Conservation (phyloP, 2,888 invertebrate species). For the Nomada fucata region DNA sequence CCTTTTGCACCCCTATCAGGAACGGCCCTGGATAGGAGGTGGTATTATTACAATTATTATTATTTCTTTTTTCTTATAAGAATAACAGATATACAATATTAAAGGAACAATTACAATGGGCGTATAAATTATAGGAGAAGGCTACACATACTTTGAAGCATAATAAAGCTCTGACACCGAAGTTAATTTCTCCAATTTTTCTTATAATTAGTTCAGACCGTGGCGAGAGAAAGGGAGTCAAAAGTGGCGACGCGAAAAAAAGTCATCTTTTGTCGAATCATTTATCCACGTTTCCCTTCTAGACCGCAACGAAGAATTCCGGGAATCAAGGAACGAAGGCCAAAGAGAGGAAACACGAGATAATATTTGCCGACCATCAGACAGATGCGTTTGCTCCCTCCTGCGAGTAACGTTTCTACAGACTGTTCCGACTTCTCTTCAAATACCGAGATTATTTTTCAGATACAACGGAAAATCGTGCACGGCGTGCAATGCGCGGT, state of each 20-base stretch:
- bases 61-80: too few species aligned
- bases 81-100: too few species aligned
- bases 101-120: too few species aligned
- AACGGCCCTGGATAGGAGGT: too few species aligned
- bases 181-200: too few species aligned
- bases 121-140: too few species aligned
- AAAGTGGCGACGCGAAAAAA: neutral
- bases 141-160: too few species aligned
- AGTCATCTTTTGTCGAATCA: constrained; percentile 6
- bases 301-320: neutral
- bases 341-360: neutral
- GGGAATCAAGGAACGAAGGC: neutral
- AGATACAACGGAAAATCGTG: constrained; percentile 7
- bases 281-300: neutral
- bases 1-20: too few species aligned
- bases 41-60: too few species aligned
- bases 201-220: neutral
- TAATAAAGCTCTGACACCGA: too few species aligned
- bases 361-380: constrained; percentile 30
- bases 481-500: too few species aligned
- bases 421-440: neutral
- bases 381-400: neutral
- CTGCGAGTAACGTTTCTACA: neutral
- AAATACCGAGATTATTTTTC: constrained; percentile 29
- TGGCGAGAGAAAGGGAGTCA: too few species aligned